A percentile compares a stretch with the other conserved stretches of the same genome.
These are phyloP conservation scores for Alaudala cheleensis DNA, from an alignment of 2,113 vertebrate species.

Conservation along the genomic window DNA sequence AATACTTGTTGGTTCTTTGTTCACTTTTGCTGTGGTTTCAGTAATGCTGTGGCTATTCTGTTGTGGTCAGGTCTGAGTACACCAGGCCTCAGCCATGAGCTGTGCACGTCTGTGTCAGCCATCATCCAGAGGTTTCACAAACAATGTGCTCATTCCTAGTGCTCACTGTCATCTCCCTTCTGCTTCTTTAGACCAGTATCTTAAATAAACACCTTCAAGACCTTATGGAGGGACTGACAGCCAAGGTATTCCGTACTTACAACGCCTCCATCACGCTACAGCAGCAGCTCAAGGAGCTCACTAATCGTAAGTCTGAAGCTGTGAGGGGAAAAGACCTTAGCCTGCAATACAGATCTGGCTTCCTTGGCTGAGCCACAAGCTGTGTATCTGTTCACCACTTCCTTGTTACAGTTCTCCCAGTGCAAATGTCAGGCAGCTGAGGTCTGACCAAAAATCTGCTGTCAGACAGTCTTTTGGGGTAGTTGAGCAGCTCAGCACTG, in stretches of 20 bases:
- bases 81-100: background rate
- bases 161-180: background rate
- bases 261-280: conserved; percentile 98
- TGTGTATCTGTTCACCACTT: background rate
- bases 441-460: background rate
- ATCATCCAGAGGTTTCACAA: background rate
- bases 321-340: background rate
- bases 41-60: background rate
- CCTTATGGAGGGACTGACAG: conserved; percentile 97
- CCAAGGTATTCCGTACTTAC: conserved; percentile 99
- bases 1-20: background rate
- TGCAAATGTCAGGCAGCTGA: background rate
- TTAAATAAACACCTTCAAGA: conserved; percentile 99
- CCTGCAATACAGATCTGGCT: background rate
- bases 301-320: conserved; percentile 81
- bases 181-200: conserved; percentile 87
- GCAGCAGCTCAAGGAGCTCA: conserved; percentile 88
- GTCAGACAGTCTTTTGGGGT: background rate
- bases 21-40: conserved; percentile 12
- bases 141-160: background rate
- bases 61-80: background rate
- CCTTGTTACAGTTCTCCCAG: background rate
- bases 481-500: background rate
- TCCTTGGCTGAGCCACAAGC: background rate
- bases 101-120: background rate